These are phyloP conservation scores for Pseudomyrmex dendroicus DNA, from an alignment of 1,140 invertebrate genomes.

Conservation along the genomic window DNA sequence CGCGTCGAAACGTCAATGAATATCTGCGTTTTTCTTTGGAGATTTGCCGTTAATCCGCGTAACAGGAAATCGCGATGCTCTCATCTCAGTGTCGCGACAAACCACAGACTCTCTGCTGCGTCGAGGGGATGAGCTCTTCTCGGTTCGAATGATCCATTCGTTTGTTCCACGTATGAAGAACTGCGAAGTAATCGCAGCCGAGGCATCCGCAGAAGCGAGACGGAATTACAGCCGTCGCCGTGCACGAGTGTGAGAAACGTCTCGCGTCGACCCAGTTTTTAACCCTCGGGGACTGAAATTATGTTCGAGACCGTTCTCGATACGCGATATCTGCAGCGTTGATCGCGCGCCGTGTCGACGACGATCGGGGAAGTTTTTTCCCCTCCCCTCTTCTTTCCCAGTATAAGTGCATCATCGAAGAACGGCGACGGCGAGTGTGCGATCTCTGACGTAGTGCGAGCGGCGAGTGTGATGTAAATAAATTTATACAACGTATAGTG, in stretches of 20 bases:
- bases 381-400: too few relatives aligned
- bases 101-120: constrained; percentile 1
- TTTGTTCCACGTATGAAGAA: constrained; percentile 67
- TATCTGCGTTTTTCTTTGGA: too few relatives aligned
- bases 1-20: too few relatives aligned
- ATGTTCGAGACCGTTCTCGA: constrained; percentile 53
- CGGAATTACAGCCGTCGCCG: constrained; percentile 41
- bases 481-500: constrained; percentile 25
- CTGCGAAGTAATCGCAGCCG: constrained; percentile 41
- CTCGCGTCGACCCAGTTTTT: neutral
- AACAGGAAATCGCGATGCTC: neutral
- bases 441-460: neutral
- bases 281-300: constrained; percentile 42
- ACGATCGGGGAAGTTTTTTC: constrained; percentile 40
- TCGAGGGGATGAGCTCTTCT: constrained; percentile 67
- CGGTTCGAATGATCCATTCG: constrained; percentile 70
- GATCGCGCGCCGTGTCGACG: constrained; percentile 40
- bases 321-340: constrained; percentile 29
- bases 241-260: constrained; percentile 14
- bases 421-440: constrained; percentile 8
- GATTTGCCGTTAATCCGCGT: too few relatives aligned
- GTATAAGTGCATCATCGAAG: constrained; percentile 9
- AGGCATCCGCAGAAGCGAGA: constrained; percentile 38
- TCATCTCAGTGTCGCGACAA: neutral
- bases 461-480: constrained; percentile 51